Evolutionary conservation across 2,113 vertebrate species (phyloP).

Genomic region (Tragelaphus scriptus): DNA sequence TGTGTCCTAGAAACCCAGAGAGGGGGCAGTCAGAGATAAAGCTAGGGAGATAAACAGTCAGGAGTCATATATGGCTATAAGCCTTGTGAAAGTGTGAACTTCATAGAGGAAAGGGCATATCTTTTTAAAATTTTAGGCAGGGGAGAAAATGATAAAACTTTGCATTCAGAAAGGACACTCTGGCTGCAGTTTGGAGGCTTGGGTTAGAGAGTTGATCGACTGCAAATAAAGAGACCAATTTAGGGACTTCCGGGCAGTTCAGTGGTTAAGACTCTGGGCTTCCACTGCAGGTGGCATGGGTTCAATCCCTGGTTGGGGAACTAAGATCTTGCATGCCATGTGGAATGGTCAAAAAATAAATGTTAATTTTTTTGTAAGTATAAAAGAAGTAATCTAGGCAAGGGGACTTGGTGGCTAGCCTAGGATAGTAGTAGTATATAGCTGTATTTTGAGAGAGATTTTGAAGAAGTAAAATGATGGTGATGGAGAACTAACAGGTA

Average conservation of each 20-base stretch:
- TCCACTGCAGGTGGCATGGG: neutral
- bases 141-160: neutral
- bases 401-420: neutral
- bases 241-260: neutral
- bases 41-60: neutral
- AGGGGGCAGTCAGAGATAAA: neutral
- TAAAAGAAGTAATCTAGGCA: neutral
- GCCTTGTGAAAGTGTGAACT: neutral
- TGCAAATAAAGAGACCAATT: neutral
- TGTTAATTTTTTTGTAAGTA: neutral
- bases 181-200: neutral
- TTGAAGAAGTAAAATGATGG: neutral
- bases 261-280: neutral
- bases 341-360: neutral
- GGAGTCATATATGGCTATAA: neutral
- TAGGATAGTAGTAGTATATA: neutral
- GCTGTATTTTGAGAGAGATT: neutral
- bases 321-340: neutral
- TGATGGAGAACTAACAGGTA: neutral
- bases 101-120: neutral
- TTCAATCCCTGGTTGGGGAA: neutral
- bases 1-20: neutral
- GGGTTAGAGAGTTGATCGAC: neutral
- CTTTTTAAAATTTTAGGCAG: neutral
- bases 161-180: neutral